Evolutionary conservation across 2,888 invertebrate genomes (phyloP), one percentile per base, ranked within the genome.

Genomic region (Zaprionus bogoriensis): DNA sequence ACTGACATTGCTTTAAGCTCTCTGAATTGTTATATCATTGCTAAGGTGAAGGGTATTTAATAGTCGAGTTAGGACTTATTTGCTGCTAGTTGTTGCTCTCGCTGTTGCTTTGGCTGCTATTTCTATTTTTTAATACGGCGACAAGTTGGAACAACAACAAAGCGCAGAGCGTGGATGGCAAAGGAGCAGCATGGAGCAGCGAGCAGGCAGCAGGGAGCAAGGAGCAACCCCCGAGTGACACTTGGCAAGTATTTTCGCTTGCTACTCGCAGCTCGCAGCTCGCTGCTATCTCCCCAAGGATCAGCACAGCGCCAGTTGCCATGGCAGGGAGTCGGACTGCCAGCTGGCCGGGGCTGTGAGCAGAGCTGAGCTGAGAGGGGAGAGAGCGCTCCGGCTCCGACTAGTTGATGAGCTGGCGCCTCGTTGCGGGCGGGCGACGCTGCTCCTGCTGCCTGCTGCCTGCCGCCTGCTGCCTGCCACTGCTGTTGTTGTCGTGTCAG

Each of bases 341-440:
- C n/a, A n/a, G n/a, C n/a, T n/a, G n/a, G n/a, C n/a, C n/a, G n/a
- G n/a, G n/a, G n/a, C n/a, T n/a, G n/a, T n/a, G n/a, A n/a, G n/a
- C n/a, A 1, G 9, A 1, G 20, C 7, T 6, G 4, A n/a, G 20
- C 9, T 3, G 2, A 9, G 20, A 14, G n/a, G 4, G 38, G 10
- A 10, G 10, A 12, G 22, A 10, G 39, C 12, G 51, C 53, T 45
- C 51, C 50, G 41, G 27, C 46, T 50, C 14, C 46, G 12, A 64
- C 53, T 68, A 65, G 84, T 70, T 85, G 83, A 82, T 85, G 83
- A 85, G 79, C 78, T 88, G 88, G 88, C 88, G 88, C 88, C 88
- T 76, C 62, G 72, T 62, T 62, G 67, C 67, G 59, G 65, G 69
- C 65, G 64, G 60, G 41, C 57, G 53, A 30, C 38, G 28, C n/a